These are phyloP conservation scores for Rhamphomyia laevipes DNA, from an alignment of 2,888 invertebrate species.

Conservation along the genomic window DNA sequence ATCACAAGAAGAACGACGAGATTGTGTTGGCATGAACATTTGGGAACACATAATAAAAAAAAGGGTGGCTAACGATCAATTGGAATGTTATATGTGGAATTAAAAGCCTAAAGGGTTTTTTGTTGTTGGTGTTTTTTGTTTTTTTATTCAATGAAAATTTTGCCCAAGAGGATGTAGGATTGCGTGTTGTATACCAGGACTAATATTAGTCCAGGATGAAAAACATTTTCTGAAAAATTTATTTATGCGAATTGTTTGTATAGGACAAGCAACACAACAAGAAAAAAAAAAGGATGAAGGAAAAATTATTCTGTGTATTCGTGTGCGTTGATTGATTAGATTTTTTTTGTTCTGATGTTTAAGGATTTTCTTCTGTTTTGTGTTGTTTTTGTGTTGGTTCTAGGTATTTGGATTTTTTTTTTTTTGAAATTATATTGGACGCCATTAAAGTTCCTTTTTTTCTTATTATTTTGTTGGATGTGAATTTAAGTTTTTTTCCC, in stretches of 20 bases:
- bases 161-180: not conserved
- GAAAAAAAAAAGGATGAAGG: not conserved
- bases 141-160: not conserved
- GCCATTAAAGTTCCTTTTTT: constrained; percentile 1
- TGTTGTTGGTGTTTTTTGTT: not conserved
- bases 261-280: not conserved
- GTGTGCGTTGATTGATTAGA: constrained; percentile 3
- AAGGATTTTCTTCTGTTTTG: not conserved
- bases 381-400: not conserved
- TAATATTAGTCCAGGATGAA: not conserved
- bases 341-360: not conserved
- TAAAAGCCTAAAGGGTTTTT: constrained; percentile 3
- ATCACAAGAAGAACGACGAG: not conserved
- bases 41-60: not conserved
- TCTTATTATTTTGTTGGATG: not conserved
- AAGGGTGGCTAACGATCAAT: not conserved
- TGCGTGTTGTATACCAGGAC: not conserved
- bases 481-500: not conserved
- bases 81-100: not conserved
- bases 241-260: not conserved
- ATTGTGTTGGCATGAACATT: not conserved
- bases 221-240: not conserved
- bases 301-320: constrained; percentile 3
- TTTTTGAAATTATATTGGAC: not conserved
- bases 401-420: not conserved